A percentile compares a stretch with the other conserved stretches of the same genome.
These are phyloP conservation scores for Heliocidaris erythrogramma DNA, from an alignment of 35 echinoderm and acorn worm species.

Conservation along the genomic window DNA sequence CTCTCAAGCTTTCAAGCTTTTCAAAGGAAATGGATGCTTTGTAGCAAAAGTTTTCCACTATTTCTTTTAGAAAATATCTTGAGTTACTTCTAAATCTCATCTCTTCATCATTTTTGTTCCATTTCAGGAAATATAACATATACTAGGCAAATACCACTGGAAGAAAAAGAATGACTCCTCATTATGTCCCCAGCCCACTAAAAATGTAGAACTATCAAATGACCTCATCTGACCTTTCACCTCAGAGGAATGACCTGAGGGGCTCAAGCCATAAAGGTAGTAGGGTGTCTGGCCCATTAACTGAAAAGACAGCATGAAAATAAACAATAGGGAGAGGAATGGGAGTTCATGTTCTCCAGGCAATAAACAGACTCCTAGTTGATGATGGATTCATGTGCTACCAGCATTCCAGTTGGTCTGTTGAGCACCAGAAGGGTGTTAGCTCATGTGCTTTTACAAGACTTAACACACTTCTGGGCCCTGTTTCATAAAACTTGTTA, in stretches of 20 bases:
- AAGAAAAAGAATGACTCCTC: neutral
- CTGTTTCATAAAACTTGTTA: too few relatives aligned
- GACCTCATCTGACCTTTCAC: neutral
- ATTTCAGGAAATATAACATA: too few relatives aligned
- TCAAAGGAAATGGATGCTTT: too few relatives aligned
- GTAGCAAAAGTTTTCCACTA: too few relatives aligned
- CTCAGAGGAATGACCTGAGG: neutral
- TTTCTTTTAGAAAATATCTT: too few relatives aligned
- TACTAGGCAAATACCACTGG: too few relatives aligned
- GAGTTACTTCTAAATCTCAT: too few relatives aligned
- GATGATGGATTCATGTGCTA: neutral
- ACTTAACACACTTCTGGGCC: too few relatives aligned
- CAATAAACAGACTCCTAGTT: neutral
- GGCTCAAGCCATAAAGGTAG: neutral
- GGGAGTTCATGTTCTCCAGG: neutral
- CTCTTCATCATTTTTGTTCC: too few relatives aligned
- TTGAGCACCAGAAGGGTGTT: neutral
- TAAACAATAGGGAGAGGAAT: neutral
- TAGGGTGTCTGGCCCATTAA: constrained; percentile 7
- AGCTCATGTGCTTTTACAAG: too few relatives aligned
- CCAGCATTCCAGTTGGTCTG: neutral
- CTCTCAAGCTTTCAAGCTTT: too few relatives aligned
- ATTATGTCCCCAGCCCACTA: neutral
- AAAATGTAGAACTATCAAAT: neutral
- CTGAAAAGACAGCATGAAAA: neutral